These are phyloP conservation scores for Quadroppia sp. DNA, from an alignment of 2,888 invertebrate species.

Conservation along the genomic window DNA sequence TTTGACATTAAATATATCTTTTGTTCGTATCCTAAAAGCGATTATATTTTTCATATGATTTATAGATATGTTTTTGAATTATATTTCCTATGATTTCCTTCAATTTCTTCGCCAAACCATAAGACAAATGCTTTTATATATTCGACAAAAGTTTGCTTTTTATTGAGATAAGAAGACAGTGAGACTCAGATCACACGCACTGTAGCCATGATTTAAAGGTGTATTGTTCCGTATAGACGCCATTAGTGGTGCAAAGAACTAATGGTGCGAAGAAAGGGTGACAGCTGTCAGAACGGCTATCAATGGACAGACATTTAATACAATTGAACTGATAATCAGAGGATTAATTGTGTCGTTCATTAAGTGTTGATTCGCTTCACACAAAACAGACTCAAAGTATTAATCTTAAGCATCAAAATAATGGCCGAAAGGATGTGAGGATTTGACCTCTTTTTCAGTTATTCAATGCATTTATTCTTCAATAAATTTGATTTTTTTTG, in stretches of 20 bases:
- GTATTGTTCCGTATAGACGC: slow-evolving; percentile 5
- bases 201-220: neutral
- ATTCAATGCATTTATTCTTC: neutral
- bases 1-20: neutral
- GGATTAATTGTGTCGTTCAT: slow-evolving; percentile 36
- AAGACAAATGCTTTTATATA: neutral
- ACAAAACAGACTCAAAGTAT: neutral
- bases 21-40: too few species aligned
- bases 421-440: too few species aligned
- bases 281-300: slow-evolving; percentile 35
- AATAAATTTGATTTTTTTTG: slow-evolving; percentile 4
- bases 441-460: neutral
- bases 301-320: slow-evolving; percentile 18
- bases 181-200: neutral
- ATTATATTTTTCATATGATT: neutral
- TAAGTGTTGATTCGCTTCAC: slow-evolving; percentile 27
- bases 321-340: slow-evolving; percentile 25
- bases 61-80: neutral
- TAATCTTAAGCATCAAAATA: neutral
- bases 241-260: slow-evolving; percentile 22
- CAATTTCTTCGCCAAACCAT: neutral
- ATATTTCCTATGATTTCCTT: neutral
- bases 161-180: neutral
- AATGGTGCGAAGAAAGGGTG: slow-evolving; percentile 28
- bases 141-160: neutral